A percentile compares a stretch with the other conserved stretches of the same genome.
phyloP scores from a whole-genome alignment of 37 sponge, comb jelly and placozoan species.

The Geodia barretti region DNA sequence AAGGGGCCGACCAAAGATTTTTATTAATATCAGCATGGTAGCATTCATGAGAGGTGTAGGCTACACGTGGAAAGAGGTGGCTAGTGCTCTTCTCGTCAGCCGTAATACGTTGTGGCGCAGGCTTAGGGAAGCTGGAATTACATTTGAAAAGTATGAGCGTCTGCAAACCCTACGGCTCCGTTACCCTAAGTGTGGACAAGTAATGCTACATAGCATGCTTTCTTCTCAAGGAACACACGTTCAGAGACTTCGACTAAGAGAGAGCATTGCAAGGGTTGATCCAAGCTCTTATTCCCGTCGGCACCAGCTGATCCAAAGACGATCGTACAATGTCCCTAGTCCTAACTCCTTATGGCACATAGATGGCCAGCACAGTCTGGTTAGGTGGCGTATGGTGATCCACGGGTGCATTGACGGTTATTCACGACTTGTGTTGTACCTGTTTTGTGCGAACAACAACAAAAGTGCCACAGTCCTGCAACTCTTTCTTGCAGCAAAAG shows the following conservation, averaged over 20 bases:
- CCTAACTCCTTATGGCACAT: conserved; percentile 70
- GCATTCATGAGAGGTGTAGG: conserved; percentile 25
- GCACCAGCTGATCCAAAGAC: background rate
- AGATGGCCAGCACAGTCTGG: conserved; percentile 53
- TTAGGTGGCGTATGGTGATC: conserved; percentile 62
- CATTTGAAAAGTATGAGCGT: background rate
- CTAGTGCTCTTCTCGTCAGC: conserved; percentile 2
- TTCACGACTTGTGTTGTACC: conserved; percentile 46
- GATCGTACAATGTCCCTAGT: conserved; percentile 33
- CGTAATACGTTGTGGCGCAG: conserved; percentile 35
- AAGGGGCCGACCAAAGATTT: conserved; percentile 5
- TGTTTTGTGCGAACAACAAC: conserved; percentile 41
- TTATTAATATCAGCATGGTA: conserved; percentile 17
- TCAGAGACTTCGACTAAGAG: conserved; percentile 22
- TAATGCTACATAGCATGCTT: background rate
- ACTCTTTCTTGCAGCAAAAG: conserved; percentile 20
- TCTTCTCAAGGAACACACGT: conserved; percentile 10
- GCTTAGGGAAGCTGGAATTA: background rate
- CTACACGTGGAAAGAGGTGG: conserved; percentile 40
- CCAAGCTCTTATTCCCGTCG: conserved; percentile 10
- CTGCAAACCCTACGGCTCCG: background rate
- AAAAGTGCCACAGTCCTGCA: conserved; percentile 34
- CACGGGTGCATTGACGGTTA: conserved; percentile 70
- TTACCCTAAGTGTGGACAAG: conserved; percentile 11
- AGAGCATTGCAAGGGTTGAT: conserved; percentile 33